Percentiles rank a stretch among this genome's conserved stretches.
phyloP scores from a whole-genome alignment of 2,888 invertebrate species.

The Gymnocheta viridis region DNA sequence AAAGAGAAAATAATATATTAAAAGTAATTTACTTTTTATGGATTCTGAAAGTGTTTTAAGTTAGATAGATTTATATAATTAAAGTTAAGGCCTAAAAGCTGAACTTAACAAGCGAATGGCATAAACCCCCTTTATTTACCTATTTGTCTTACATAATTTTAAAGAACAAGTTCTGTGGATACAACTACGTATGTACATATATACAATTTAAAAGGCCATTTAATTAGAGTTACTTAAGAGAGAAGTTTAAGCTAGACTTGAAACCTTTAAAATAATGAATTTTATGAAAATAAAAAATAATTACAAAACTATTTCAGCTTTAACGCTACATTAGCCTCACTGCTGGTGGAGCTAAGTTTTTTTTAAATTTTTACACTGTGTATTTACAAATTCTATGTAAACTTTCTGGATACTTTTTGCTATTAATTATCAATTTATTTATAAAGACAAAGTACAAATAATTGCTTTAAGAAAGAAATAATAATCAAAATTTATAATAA shows the following conservation, averaged over 20 bases:
- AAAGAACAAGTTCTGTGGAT: too few relatives aligned
- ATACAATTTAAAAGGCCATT: too few relatives aligned
- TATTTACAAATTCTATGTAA: background rate
- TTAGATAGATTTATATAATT: background rate
- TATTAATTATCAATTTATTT: conserved; percentile 25
- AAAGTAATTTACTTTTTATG: background rate
- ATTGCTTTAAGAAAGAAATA: conserved; percentile 3
- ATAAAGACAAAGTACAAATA: background rate
- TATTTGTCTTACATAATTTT: background rate
- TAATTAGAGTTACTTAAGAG: too few relatives aligned
- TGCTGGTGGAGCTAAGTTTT: background rate
- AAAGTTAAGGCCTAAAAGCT: too few relatives aligned
- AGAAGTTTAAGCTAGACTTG: too few relatives aligned
- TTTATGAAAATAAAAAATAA: too few relatives aligned
- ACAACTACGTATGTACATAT: too few relatives aligned
- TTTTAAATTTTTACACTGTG: background rate
- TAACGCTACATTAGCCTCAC: conserved; percentile 13
- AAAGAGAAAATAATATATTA: background rate
- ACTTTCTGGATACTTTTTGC: background rate
- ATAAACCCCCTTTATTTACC: background rate
- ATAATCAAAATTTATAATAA: conserved; percentile 42
- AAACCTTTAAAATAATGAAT: too few relatives aligned
- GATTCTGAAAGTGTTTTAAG: background rate
- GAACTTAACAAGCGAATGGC: too few relatives aligned
- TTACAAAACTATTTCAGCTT: background rate